Evolutionary conservation across 2,888 invertebrate species (phyloP), one percentile per base, ranked within the genome.

Genomic region (Leucoma salicis): DNA sequence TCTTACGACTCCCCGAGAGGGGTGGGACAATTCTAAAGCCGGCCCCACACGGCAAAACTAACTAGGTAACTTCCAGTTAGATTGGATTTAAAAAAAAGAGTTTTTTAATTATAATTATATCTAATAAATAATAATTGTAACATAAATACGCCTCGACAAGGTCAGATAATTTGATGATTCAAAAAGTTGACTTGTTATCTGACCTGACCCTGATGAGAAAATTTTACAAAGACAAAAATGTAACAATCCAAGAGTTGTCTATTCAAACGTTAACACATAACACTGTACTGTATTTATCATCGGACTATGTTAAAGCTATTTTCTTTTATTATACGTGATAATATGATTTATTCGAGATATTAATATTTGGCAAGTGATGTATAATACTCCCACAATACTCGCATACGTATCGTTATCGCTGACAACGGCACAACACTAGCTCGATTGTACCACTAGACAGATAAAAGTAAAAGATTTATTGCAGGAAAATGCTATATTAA

Each of bases 341-440:
- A 29, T 36, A 1, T 39, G 39, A 70, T 56, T 56, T 58, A 70
- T 74, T 68, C 57, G 60, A 61, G 44, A 65, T 72, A 75, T 75
- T 73, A 72, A 75, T n/a, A n/a, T 76, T 70, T 65, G 59, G 52
- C 55, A 60, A 64, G 69, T 76, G 70, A 75, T 62, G 50, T 70
- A 73, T 67, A 59, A 56, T 51, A 56, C 64, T 50, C 70, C 62
- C 58, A 63, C 62, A 46, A 39, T 37, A 14, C 14, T 31, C n/a
- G 13, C 10, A 11, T 21, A 31, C 5, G 16, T 32, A 42, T 27
- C 36, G 42, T 35, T 31, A 15, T 41, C 13, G 28, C 12, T 14
- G 25, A 41, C 45, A 55, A 55, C 56, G 53, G 47, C 49, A 59
- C 53, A 46, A 40, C 33, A 38, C 40, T 41, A 36, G 35, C 35